Conservation (phyloP, 2,113 vertebrate species). For the Callipepla californica region DNA sequence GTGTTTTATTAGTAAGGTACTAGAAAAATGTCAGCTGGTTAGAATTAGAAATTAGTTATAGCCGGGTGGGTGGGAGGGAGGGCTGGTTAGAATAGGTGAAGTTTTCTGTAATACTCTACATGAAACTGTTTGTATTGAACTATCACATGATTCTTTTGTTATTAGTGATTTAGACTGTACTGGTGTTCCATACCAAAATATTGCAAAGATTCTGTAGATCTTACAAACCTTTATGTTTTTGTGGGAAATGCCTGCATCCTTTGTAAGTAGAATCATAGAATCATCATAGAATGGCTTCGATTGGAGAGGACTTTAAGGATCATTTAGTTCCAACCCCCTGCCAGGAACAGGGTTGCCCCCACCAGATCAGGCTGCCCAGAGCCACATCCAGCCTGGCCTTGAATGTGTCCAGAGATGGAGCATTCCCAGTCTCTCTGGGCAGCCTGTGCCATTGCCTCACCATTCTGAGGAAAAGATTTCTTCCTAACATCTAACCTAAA, state of each 20-base stretch:
- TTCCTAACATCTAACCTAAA: too few relatives aligned
- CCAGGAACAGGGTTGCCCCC: too few relatives aligned
- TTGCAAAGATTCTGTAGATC: slow-evolving; percentile 60
- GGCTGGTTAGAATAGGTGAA: slow-evolving; percentile 27
- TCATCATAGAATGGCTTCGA: too few relatives aligned
- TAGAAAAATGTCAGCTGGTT: slow-evolving; percentile 57
- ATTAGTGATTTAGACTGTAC: slow-evolving; percentile 22
- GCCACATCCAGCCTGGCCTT: too few relatives aligned
- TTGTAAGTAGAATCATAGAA: neutral
- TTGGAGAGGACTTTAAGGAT: too few relatives aligned
- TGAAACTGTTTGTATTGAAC: slow-evolving; percentile 34
- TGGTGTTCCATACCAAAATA: slow-evolving; percentile 61
- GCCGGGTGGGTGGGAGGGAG: slow-evolving; percentile 23
- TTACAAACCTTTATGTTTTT: slow-evolving; percentile 63
- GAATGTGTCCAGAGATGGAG: too few relatives aligned
- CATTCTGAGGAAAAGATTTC: too few relatives aligned
- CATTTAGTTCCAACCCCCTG: too few relatives aligned
- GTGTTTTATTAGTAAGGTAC: slow-evolving; percentile 46
- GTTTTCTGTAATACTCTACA: slow-evolving; percentile 24
- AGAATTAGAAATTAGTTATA: slow-evolving; percentile 61
- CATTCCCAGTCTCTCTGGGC: too few relatives aligned
- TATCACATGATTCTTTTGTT: slow-evolving; percentile 34
- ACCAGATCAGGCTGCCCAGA: too few relatives aligned
- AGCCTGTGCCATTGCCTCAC: too few relatives aligned
- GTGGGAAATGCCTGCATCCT: neutral